Evolutionary conservation across 2,888 invertebrate genomes (phyloP), one percentile per base, ranked within the genome.

Genomic region (Dicycla oo): DNA sequence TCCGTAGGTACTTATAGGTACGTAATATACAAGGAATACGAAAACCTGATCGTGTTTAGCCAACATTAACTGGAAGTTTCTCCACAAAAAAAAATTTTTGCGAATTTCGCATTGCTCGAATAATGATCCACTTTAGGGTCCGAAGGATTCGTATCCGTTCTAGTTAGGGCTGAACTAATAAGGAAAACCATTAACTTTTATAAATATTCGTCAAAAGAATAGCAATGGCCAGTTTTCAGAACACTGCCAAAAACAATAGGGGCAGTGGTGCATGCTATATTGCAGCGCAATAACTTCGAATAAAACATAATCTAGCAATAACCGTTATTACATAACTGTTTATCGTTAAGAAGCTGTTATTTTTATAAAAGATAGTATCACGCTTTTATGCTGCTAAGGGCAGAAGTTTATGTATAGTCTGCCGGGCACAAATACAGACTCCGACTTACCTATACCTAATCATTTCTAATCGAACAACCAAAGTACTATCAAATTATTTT

Each of bases 151-250:
- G 20, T 43, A 38, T 15, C 43, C 23, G 13, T 58, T 60, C 58
- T 60, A 20, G 45, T 66, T 45, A 45, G 23, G 43, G 40, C 30
- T 70, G 43, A 40, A 58, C 45, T 71, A 71, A 71, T 66, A 66
- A 66, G 40, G 23, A 15, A n/a, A 49, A 26, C 58, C 49, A 51
- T 71, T 53, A 13, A 20, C 18, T 34, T n/a, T 2, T 5, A 18
- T 30, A 15, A n/a, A n/a, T 15, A 20, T 5, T 45, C n/a, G 30
- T 30, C 23, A 51, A 23, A 51, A 23, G 2, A 23, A 53, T 26
- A 53, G 26, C 51, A 26, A 13, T 26, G 13, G 13, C 26, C 40
- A 45, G 20, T 26, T 45, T 45, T 38, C 63, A 38, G 18, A 18
- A 60, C n/a, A 57, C 15, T 58, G 58, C n/a, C 10, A 47, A 61